Evolutionary conservation across 2,797 vertebrate species (phyloP).

Genomic region (Semotilus atromaculatus): DNA sequence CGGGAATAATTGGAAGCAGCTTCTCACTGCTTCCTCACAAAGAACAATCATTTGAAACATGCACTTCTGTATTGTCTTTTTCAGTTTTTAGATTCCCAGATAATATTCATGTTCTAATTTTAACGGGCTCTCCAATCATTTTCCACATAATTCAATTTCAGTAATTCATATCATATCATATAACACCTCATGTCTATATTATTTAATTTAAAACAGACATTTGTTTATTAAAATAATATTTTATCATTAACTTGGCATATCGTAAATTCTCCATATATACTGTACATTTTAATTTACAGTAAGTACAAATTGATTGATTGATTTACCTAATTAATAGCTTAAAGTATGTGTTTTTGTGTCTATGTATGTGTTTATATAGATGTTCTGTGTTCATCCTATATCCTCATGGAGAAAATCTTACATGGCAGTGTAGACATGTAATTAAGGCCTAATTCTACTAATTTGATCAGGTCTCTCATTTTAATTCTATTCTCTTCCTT

Average conservation of each 20-base stretch:
- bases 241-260: background rate
- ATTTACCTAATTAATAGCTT: too few species aligned
- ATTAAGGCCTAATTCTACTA: background rate
- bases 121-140: background rate
- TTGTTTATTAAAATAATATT: background rate
- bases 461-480: background rate
- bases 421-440: background rate
- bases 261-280: background rate
- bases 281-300: background rate
- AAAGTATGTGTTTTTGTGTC: background rate
- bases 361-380: background rate
- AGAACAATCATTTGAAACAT: conserved; percentile 5
- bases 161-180: background rate
- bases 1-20: conserved; percentile 27
- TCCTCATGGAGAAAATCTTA: background rate
- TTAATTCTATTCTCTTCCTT: background rate
- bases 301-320: background rate
- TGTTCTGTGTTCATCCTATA: background rate
- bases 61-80: background rate
- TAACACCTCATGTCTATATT: background rate
- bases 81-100: conserved; percentile 1
- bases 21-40: background rate
- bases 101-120: background rate
- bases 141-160: background rate
- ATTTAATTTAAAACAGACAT: background rate